phyloP scores from a whole-genome alignment of 2,888 invertebrate species.

The Cylindroiulus punctatus region DNA sequence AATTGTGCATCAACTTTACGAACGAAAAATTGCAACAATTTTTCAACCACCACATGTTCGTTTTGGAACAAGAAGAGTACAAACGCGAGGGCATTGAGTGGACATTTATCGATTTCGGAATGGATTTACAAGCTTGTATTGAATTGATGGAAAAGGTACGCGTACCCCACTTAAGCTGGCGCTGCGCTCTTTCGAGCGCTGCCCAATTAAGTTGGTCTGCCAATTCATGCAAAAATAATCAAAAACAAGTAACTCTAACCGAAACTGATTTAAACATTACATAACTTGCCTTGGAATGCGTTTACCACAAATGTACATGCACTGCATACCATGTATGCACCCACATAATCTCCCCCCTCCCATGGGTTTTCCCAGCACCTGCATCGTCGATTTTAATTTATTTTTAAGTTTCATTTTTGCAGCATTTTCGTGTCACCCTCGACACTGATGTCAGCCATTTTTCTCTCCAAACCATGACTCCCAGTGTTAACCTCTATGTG shows the following conservation, averaged over 20 bases:
- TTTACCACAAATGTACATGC: not conserved
- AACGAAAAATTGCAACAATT: conserved; percentile 72
- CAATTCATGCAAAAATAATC: conserved; percentile 10
- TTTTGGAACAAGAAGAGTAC: conserved; percentile 72
- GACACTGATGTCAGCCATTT: not conserved
- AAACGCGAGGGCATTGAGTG: conserved; percentile 71
- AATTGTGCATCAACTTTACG: conserved; percentile 72
- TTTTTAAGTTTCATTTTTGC: conserved; percentile 1
- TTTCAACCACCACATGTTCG: conserved; percentile 73
- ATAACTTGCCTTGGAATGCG: not conserved
- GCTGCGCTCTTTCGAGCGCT: not conserved
- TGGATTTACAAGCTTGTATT: conserved; percentile 71
- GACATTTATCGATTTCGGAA: conserved; percentile 72
- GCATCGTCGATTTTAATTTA: not conserved
- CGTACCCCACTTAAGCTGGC: not conserved
- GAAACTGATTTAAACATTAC: not conserved
- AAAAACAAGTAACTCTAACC: not conserved
- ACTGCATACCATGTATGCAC: not conserved
- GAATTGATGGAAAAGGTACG: conserved; percentile 65
- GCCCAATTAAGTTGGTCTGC: not conserved
- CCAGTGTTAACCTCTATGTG: not conserved
- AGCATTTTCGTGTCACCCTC: not conserved
- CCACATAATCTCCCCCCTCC: not conserved
- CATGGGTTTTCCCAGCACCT: not conserved
- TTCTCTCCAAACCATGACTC: conserved; percentile 25